Base-by-base conservation (phyloP, 2,888 invertebrate species). In the Andrena haemorrhoa region DNA sequence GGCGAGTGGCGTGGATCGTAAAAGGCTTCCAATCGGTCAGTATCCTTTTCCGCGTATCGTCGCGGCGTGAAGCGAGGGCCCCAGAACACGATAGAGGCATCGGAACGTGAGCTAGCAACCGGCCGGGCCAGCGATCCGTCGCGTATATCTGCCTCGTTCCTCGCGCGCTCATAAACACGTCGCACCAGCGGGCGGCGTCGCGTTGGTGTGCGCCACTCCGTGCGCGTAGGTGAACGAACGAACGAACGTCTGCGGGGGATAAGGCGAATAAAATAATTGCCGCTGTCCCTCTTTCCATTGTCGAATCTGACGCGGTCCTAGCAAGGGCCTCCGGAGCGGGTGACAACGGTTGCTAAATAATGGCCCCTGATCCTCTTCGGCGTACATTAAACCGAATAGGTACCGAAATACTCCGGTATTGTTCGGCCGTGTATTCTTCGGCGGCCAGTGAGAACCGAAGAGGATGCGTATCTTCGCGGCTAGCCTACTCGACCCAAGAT, bases 1-100 rank as follows among this genome's bases (percentile, higher is more conserved):
- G 12, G 35, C 49, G 33, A 64, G 53, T 51, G 35, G 41, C 23
- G 78, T 61, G 16, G 79, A 75, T 83, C 82, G 83, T 82, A 87
- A 85, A 87, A 82, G 87, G 82, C 66, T 79, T 79, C 80, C 79
- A 68, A 88, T 86, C 89, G 89, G 88, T 88, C 85, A 71, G 75
- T 86, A 83, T 86, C 77, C 83, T 82, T 85, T 83, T 65, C 79
- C 51, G 82, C 76, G 79, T 83, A 80, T 73, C 76, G 66, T n/a
- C 53, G 82, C 70, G 82, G 71, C 76, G 51, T 79, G 73, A 86
- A 81, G 61, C 72, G 75, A 83, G 73, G 53, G 41, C 41, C 41
- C 41, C 12, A 5, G 41, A 16, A 16, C 41, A 76, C 29, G 76
- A 68, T 61, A 76, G 74, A 66, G 76, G 69, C 75, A 76, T 81